phyloP scores from a whole-genome alignment of 1,140 invertebrate species.

The Heliconius nattereri region DNA sequence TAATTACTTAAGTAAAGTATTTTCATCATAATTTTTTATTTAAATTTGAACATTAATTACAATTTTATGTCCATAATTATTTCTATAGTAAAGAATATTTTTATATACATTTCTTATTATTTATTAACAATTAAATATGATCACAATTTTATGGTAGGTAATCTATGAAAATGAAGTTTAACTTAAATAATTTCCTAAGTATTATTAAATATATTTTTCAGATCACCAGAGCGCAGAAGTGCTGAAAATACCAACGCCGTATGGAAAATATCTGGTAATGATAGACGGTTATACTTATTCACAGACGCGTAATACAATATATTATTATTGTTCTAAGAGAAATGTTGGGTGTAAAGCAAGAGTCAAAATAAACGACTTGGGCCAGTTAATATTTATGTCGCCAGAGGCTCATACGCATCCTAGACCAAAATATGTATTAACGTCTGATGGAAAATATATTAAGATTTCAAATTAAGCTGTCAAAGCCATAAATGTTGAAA shows the following conservation, averaged over 20 bases:
- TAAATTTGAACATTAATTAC: too few relatives aligned
- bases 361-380: slow-evolving; percentile 33
- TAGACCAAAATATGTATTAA: slow-evolving; percentile 39
- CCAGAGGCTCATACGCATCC: slow-evolving; percentile 27
- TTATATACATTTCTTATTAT: too few relatives aligned
- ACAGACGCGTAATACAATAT: slow-evolving; percentile 35
- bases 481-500: too few relatives aligned
- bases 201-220: background rate
- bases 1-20: too few relatives aligned
- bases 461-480: slow-evolving; percentile 33
- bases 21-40: too few relatives aligned
- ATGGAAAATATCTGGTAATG: slow-evolving; percentile 48
- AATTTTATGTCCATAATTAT: too few relatives aligned
- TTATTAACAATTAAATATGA: too few relatives aligned
- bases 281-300: slow-evolving; percentile 55
- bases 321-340: slow-evolving; percentile 52
- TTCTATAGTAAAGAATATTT: too few relatives aligned
- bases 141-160: too few relatives aligned
- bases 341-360: slow-evolving; percentile 45
- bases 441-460: slow-evolving; percentile 35
- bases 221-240: slow-evolving; percentile 8
- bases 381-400: slow-evolving; percentile 9
- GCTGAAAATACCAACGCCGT: slow-evolving; percentile 43
- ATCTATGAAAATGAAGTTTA: background rate
- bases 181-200: background rate